Base-by-base conservation (phyloP, 2,113 vertebrate genomes). In the Podarcis raffonei region DNA sequence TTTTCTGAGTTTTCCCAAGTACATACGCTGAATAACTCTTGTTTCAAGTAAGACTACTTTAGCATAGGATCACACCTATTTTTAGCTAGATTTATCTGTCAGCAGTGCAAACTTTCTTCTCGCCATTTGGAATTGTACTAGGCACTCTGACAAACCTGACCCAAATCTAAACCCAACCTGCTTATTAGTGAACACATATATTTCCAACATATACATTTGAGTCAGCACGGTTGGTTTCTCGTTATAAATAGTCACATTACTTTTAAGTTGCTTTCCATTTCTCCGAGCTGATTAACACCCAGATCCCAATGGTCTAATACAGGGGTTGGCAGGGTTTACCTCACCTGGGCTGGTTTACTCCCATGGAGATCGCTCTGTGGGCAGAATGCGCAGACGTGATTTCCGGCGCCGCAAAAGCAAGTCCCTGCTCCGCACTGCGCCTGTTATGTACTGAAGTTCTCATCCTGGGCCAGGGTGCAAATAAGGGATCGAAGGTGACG, bases 1-100 rank as follows among this genome's bases (percentile, higher is more conserved):
- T 80, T 71, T 66, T 84, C 86, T 66, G 23, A 83, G 84, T 48
- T 90, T 12, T 90, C 85, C 32, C 25, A 1, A 35, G 66, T 80
- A 35, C n/a, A 59, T 81, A 69, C 89, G 35, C 71, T 90, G 90
- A 89, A 88, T 53, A 90, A 91, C 48, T 89, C 37, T 12, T 66
- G 85, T 90, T 68, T 89, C 65, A 84, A 71, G 35, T 69, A 89
- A 79, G 48, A 23, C 80, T 92, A 66, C 91, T 92, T 92, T 87
- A 93, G 90, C 68, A 83, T 89, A 89, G 69, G 25, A 72, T 59
- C 87, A 7, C 72, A 39, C 92, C n/a, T 76, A 85, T 86, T 92
- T 92, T 78, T 84, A 85, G 57, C 32, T 69, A n/a, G 20, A 82
- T 87, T 85, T 75, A 0, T 84, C 65, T 86, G 89, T 84, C 83